These are phyloP conservation scores for Apogon hyalosoma DNA, from an alignment of 2,797 vertebrate genomes.

Conservation along the genomic window DNA sequence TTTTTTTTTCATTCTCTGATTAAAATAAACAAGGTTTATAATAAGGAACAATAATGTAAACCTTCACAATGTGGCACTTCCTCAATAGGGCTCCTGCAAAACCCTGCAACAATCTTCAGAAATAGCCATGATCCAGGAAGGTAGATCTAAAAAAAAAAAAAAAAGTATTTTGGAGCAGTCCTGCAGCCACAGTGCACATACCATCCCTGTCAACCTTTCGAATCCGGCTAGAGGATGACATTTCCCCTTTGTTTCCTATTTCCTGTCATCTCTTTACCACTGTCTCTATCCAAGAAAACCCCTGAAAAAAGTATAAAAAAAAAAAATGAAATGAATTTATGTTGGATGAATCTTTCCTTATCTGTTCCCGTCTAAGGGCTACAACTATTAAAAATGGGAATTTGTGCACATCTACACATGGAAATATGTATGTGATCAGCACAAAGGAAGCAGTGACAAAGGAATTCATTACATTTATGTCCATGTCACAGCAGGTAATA, in stretches of 20 bases:
- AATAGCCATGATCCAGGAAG: conserved; percentile 6
- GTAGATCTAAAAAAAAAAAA: not conserved
- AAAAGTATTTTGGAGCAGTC: no score
- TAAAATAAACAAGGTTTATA: conserved; percentile 4
- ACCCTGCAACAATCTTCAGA: conserved; percentile 44
- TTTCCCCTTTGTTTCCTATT: no score
- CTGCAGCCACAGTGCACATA: no score
- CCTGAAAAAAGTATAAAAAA: no score
- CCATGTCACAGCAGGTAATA: conserved; percentile 8
- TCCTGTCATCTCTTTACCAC: no score
- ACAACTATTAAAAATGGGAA: conserved; percentile 1
- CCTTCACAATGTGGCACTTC: conserved; percentile 46
- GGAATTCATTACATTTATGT: conserved; percentile 12
- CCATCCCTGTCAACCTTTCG: no score
- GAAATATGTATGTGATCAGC: not conserved
- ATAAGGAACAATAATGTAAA: conserved; percentile 22
- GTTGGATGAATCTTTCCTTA: not conserved
- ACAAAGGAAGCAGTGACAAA: conserved; percentile 26
- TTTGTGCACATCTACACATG: conserved; percentile 13
- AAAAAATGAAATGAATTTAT: no score
- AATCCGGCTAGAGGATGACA: no score
- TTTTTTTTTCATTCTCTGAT: conserved; percentile 21
- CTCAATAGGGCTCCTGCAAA: conserved; percentile 7
- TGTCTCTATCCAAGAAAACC: no score
- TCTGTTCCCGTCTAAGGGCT: not conserved